These are phyloP conservation scores for Diplolepis rosae DNA, from an alignment of 2,888 invertebrate genomes.

Conservation along the genomic window DNA sequence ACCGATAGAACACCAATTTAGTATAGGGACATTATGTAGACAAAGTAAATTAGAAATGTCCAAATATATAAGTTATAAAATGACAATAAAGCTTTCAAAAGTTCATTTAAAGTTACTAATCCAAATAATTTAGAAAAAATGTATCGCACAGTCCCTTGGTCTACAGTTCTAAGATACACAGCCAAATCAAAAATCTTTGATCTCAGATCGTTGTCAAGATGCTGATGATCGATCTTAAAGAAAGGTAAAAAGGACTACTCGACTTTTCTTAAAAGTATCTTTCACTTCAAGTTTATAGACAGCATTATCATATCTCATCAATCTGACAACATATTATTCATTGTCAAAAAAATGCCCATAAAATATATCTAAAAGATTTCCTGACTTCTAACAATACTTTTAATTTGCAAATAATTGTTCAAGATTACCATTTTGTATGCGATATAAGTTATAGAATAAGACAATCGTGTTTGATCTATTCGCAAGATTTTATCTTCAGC, in stretches of 20 bases:
- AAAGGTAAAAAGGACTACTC: conserved; percentile 22
- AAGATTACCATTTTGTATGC: not conserved
- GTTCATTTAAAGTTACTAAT: too few species aligned
- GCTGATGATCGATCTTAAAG: conserved; percentile 29
- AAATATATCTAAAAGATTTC: not conserved
- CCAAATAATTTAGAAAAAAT: too few species aligned
- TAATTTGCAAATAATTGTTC: not conserved
- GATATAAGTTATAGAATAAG: not conserved
- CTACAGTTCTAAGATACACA: too few species aligned
- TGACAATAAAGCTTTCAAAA: too few species aligned
- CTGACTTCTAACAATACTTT: not conserved
- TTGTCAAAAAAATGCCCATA: not conserved
- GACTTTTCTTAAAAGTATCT: conserved; percentile 18
- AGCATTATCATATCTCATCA: conserved; percentile 7
- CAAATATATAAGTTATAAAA: too few species aligned
- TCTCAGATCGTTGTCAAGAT: conserved; percentile 34
- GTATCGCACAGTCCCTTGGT: too few species aligned
- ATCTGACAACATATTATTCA: conserved; percentile 15
- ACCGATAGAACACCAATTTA: too few species aligned
- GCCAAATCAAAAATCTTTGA: conserved; percentile 42
- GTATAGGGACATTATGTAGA: too few species aligned
- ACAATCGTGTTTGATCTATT: conserved; percentile 22
- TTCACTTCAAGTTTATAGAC: conserved; percentile 21
- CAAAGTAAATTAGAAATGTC: too few species aligned
- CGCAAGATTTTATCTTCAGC: conserved; percentile 14